Percentiles rank a stretch among this genome's conserved stretches.
These are phyloP conservation scores for Odontamblyopus lacepedii DNA, from an alignment of 2,797 vertebrate species.

Conservation along the genomic window DNA sequence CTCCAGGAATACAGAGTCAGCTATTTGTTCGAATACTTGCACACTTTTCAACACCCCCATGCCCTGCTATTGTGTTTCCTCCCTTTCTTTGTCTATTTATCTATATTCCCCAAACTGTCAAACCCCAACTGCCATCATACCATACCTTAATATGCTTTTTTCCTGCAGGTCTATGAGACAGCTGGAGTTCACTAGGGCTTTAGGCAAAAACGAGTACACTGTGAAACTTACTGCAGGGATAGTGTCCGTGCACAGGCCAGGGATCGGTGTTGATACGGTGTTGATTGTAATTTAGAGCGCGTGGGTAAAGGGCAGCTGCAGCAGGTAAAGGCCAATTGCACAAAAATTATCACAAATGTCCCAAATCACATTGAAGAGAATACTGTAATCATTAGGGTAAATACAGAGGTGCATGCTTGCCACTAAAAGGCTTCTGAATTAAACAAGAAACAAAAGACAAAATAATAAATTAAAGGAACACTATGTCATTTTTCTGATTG, in stretches of 20 bases:
- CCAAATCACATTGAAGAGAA: slow-evolving; percentile 20
- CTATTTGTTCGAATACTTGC: slow-evolving; percentile 62
- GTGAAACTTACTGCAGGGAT: slow-evolving; percentile 53
- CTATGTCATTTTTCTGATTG: too few species aligned
- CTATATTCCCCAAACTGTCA: slow-evolving; percentile 46
- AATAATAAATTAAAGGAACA: neutral
- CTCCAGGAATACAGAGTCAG: slow-evolving; percentile 65
- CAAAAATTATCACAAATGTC: slow-evolving; percentile 16
- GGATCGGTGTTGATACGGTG: slow-evolving; percentile 6
- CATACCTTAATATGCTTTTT: too few species aligned
- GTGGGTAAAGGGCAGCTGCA: slow-evolving; percentile 28
- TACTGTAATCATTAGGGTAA: slow-evolving; percentile 7
- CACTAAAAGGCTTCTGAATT: neutral
- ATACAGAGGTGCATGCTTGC: slow-evolving; percentile 5
- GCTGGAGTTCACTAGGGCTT: slow-evolving; percentile 43
- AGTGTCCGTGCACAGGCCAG: slow-evolving; percentile 31
- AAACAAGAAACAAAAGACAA: neutral
- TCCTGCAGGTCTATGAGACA: slow-evolving; percentile 23
- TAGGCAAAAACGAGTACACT: slow-evolving; percentile 27
- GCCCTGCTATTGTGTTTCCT: slow-evolving; percentile 19
- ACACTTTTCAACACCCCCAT: slow-evolving; percentile 24
- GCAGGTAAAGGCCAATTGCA: slow-evolving; percentile 28
- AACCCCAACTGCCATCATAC: slow-evolving; percentile 8
- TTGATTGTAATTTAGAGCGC: slow-evolving; percentile 17
- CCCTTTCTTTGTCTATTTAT: slow-evolving; percentile 19